Percentiles rank a stretch among this genome's conserved stretches.
phyloP scores from a whole-genome alignment of 2,888 invertebrate genomes.

The Germaria angustata region DNA sequence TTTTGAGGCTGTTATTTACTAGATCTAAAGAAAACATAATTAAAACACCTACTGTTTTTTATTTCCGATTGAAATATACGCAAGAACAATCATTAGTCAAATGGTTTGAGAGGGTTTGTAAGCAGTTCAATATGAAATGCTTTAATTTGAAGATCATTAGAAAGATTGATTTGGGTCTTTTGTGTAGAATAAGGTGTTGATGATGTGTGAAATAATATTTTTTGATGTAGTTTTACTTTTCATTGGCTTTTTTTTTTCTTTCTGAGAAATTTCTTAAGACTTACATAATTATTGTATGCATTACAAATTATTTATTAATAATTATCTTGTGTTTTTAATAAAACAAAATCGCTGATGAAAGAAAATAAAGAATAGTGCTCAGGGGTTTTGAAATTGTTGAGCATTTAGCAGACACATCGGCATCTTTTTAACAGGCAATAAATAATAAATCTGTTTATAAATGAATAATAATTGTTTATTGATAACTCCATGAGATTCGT shows the following conservation, averaged over 20 bases:
- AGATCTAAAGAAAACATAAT: slow-evolving; percentile 56
- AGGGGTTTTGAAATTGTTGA: background rate
- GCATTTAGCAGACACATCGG: background rate
- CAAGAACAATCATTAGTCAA: slow-evolving; percentile 45
- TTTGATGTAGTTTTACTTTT: background rate
- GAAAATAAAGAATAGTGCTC: background rate
- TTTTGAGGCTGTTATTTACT: slow-evolving; percentile 25
- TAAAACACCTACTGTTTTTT: slow-evolving; percentile 62
- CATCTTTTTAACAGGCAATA: background rate
- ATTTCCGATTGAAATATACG: slow-evolving; percentile 1
- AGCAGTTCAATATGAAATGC: background rate
- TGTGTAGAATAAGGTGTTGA: slow-evolving; percentile 47
- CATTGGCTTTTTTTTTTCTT: slow-evolving; percentile 22
- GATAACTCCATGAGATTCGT: too few relatives aligned
- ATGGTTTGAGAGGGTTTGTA: slow-evolving; percentile 12
- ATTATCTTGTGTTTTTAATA: background rate
- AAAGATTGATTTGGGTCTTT: slow-evolving; percentile 55
- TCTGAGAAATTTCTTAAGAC: background rate
- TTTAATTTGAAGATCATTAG: slow-evolving; percentile 61
- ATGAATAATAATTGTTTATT: too few relatives aligned
- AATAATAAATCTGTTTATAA: too few relatives aligned
- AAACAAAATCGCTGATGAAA: background rate
- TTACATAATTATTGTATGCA: slow-evolving; percentile 17
- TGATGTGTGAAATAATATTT: slow-evolving; percentile 60
- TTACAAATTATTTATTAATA: slow-evolving; percentile 57